phyloP scores from a whole-genome alignment of 1,140 invertebrate species.

The Sitophilus oryzae region DNA sequence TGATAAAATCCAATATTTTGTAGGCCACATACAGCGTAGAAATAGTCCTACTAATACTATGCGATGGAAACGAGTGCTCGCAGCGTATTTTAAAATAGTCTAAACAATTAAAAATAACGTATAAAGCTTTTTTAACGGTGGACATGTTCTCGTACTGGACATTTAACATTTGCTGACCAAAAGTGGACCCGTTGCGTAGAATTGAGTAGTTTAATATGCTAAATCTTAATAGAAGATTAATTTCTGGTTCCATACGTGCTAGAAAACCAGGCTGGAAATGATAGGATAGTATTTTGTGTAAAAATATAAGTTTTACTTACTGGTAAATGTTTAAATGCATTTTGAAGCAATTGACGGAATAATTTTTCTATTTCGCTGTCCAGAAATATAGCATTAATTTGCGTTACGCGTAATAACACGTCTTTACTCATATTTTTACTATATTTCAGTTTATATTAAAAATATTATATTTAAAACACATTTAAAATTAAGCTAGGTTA shows the following conservation, averaged over 20 bases:
- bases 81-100: conserved; percentile 36
- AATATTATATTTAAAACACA: too few species aligned
- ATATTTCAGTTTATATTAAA: too few species aligned
- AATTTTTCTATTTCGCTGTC: conserved; percentile 41
- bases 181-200: conserved; percentile 33
- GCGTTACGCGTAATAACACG: conserved; percentile 39
- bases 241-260: conserved; percentile 33
- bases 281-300: conserved; percentile 7
- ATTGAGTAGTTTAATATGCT: conserved; percentile 38
- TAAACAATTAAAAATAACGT: conserved; percentile 29
- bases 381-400: conserved; percentile 43
- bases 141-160: conserved; percentile 41
- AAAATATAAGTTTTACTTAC: conserved; percentile 30
- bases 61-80: conserved; percentile 33
- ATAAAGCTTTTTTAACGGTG: conserved; percentile 31
- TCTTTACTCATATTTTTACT: conserved; percentile 32
- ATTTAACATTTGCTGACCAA: conserved; percentile 42
- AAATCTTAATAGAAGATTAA: conserved; percentile 35
- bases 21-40: conserved; percentile 27
- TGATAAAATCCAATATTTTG: conserved; percentile 37
- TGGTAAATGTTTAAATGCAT: conserved; percentile 34
- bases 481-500: too few species aligned
- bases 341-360: conserved; percentile 31
- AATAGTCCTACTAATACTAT: conserved; percentile 28
- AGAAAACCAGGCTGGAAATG: conserved; percentile 33